phyloP scores from a whole-genome alignment of 2,113 vertebrate species.

The Lepisosteus oculatus region DNA sequence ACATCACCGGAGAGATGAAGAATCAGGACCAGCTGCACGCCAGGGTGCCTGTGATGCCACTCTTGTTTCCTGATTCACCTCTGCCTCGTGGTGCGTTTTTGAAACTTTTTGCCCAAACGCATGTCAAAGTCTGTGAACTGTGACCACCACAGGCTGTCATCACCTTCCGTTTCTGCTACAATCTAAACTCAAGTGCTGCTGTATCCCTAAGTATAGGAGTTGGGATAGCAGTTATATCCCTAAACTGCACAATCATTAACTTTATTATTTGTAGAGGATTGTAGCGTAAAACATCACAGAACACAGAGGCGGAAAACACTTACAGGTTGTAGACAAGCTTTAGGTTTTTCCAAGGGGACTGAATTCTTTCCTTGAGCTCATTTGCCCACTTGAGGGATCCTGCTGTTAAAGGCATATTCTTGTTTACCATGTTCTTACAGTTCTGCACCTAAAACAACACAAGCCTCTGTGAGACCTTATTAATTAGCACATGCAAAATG shows the following conservation, averaged over 20 bases:
- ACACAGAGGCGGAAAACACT: conserved; percentile 35
- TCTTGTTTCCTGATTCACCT: too few species aligned
- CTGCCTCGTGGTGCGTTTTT: too few species aligned
- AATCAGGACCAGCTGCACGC: too few species aligned
- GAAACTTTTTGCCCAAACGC: too few species aligned
- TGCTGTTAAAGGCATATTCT: conserved; percentile 70
- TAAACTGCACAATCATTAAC: too few species aligned
- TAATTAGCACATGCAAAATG: neutral
- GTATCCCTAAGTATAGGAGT: neutral
- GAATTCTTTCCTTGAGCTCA: conserved; percentile 63
- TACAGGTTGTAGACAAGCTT: conserved; percentile 54
- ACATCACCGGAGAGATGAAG: too few species aligned
- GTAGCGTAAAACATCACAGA: neutral
- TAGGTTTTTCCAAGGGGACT: conserved; percentile 67
- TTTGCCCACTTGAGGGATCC: conserved; percentile 69
- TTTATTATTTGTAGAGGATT: too few species aligned
- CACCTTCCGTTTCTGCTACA: too few species aligned
- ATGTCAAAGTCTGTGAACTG: too few species aligned
- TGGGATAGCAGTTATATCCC: too few species aligned
- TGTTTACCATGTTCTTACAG: conserved; percentile 48
- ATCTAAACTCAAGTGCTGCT: neutral
- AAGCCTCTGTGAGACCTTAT: neutral
- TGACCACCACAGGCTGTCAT: too few species aligned
- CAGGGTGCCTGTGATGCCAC: too few species aligned
- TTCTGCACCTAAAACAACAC: conserved; percentile 50